Evolutionary conservation across 2,797 vertebrate genomes (phyloP).

Genomic region (Sebastes hubbsi): DNA sequence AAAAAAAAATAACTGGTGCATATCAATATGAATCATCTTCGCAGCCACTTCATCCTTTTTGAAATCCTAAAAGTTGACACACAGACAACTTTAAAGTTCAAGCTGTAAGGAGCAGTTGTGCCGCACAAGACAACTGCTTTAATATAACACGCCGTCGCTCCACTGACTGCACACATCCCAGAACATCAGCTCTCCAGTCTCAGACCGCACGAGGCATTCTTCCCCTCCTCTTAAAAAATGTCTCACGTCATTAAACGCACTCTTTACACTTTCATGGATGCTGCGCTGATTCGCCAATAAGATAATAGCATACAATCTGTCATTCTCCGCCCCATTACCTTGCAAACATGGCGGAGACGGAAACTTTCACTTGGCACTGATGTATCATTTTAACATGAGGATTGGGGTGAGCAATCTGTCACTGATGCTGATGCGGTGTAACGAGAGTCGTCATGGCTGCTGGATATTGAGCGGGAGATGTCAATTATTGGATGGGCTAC

Average conservation of each 20-base stretch:
- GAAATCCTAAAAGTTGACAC: slow-evolving; percentile 1
- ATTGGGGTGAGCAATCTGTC: slow-evolving; percentile 65
- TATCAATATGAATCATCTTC: slow-evolving; percentile 27
- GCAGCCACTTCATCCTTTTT: background rate
- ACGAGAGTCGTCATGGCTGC: slow-evolving; percentile 34
- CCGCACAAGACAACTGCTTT: slow-evolving; percentile 17
- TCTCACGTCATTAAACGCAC: slow-evolving; percentile 73
- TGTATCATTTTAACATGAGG: slow-evolving; percentile 68
- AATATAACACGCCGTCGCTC: slow-evolving; percentile 17
- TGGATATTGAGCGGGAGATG: slow-evolving; percentile 29
- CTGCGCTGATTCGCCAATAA: slow-evolving; percentile 71
- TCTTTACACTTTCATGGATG: slow-evolving; percentile 56
- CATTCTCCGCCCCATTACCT: slow-evolving; percentile 77
- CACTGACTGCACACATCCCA: slow-evolving; percentile 35
- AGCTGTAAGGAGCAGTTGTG: background rate
- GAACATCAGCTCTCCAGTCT: slow-evolving; percentile 30
- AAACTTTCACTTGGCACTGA: slow-evolving; percentile 70
- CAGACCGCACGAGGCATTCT: slow-evolving; percentile 16
- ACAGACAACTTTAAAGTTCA: slow-evolving; percentile 9
- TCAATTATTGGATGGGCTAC: slow-evolving; percentile 45
- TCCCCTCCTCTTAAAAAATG: slow-evolving; percentile 63
- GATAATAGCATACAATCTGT: slow-evolving; percentile 79
- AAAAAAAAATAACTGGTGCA: slow-evolving; percentile 3
- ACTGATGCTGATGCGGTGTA: slow-evolving; percentile 44
- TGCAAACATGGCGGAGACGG: slow-evolving; percentile 65